A percentile compares a stretch with the other conserved stretches of the same genome.
These are phyloP conservation scores for Tyrophagus putrescentiae DNA, from an alignment of 1,140 invertebrate genomes.

Conservation along the genomic window DNA sequence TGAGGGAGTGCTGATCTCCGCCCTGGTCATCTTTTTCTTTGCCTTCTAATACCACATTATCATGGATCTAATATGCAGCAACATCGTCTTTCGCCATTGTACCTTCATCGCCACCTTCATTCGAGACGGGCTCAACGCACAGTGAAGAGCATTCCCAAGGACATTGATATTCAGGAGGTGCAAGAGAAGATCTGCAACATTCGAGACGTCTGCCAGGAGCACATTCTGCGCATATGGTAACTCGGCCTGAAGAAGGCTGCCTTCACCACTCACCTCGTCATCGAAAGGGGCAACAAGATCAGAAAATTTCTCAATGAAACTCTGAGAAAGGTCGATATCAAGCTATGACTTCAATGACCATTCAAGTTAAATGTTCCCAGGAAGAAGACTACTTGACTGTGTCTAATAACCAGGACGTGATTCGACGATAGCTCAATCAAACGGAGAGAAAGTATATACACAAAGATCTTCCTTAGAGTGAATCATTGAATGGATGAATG, in stretches of 20 bases:
- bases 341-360: slow-evolving; percentile 84
- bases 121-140: slow-evolving; percentile 70
- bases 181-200: slow-evolving; percentile 65
- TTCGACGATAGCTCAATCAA: slow-evolving; percentile 32
- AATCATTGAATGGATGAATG: too few species aligned
- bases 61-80: slow-evolving; percentile 96
- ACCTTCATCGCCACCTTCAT: slow-evolving; percentile 85
- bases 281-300: slow-evolving; percentile 43
- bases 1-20: slow-evolving; percentile 81
- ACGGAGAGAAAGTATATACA: too few species aligned
- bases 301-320: slow-evolving; percentile 67
- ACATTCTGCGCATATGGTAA: slow-evolving; percentile 92
- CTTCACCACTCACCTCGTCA: slow-evolving; percentile 76
- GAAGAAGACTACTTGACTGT: slow-evolving; percentile 77
- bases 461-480: too few species aligned
- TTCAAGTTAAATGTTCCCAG: slow-evolving; percentile 91
- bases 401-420: slow-evolving; percentile 52
- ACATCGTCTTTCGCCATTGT: slow-evolving; percentile 90
- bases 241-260: slow-evolving; percentile 88
- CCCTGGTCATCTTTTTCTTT: slow-evolving; percentile 82
- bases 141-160: slow-evolving; percentile 85
- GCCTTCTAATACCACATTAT: slow-evolving; percentile 70
- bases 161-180: slow-evolving; percentile 68
- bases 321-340: slow-evolving; percentile 52
- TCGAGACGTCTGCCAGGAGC: slow-evolving; percentile 75